These are phyloP conservation scores for Anticlea derivata DNA, from an alignment of 2,888 invertebrate species.

Conservation along the genomic window DNA sequence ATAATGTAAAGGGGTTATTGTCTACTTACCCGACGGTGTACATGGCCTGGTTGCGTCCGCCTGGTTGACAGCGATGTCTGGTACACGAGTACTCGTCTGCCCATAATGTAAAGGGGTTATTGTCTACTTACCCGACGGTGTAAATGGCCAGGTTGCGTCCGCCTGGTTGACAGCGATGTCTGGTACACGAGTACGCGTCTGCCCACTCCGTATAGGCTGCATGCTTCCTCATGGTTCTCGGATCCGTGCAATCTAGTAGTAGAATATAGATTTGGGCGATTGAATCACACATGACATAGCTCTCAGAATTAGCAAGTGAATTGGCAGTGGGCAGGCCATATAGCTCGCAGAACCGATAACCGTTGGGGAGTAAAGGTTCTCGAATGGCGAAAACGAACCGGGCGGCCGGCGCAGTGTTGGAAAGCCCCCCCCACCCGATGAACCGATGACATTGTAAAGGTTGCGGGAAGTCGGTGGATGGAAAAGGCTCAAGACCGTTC, in stretches of 20 bases:
- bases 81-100: conserved; percentile 78
- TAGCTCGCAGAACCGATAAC: too few species aligned
- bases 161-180: conserved; percentile 75
- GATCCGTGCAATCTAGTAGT: conserved; percentile 67
- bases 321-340: too few species aligned
- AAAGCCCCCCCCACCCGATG: too few species aligned
- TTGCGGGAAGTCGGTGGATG: too few species aligned
- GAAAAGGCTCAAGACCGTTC: too few species aligned
- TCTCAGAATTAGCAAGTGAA: too few species aligned
- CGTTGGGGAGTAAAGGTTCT: too few species aligned
- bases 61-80: conserved; percentile 73
- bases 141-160: conserved; percentile 75
- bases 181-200: conserved; percentile 74
- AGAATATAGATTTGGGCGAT: too few species aligned
- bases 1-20: neutral
- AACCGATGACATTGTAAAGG: too few species aligned
- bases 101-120: neutral
- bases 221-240: conserved; percentile 71
- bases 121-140: conserved; percentile 65
- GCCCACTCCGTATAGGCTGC: conserved; percentile 76
- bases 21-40: conserved; percentile 71
- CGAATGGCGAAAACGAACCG: too few species aligned
- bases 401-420: too few species aligned
- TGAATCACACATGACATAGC: too few species aligned
- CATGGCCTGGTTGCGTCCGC: conserved; percentile 74